Evolutionary conservation across 1,140 invertebrate genomes (phyloP).

Genomic region (Drosophila mayri): DNA sequence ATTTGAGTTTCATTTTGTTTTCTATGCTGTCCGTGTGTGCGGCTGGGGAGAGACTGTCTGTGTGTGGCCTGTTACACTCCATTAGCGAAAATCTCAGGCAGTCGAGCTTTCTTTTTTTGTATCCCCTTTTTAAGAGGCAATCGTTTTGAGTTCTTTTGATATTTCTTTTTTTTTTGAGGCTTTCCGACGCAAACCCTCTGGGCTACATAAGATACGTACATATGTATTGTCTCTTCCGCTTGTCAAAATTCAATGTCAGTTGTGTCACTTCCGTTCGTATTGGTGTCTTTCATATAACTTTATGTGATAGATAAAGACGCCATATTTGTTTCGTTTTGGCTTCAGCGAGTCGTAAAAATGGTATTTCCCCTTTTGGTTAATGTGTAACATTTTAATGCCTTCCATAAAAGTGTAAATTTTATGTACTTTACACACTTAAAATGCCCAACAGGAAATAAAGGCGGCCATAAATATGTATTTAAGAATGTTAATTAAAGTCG

Average conservation of each 20-base stretch:
- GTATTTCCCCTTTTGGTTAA: conserved; percentile 36
- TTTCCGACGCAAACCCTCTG: background rate
- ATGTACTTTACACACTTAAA: conserved; percentile 24
- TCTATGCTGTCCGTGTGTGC: conserved; percentile 26
- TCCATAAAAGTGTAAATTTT: conserved; percentile 45
- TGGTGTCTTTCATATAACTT: conserved; percentile 27
- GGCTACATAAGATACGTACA: conserved; percentile 6
- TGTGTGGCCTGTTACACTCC: conserved; percentile 74
- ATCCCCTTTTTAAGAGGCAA: conserved; percentile 54
- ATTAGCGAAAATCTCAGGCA: conserved; percentile 72
- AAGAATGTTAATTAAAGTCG: conserved; percentile 30
- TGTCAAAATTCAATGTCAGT: conserved; percentile 83
- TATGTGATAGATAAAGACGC: conserved; percentile 35
- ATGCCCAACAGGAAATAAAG: conserved; percentile 26
- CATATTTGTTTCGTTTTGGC: conserved; percentile 54
- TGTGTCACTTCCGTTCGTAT: conserved; percentile 47
- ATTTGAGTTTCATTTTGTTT: conserved; percentile 83
- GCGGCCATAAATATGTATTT: conserved; percentile 32
- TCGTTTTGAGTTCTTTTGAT: conserved; percentile 19
- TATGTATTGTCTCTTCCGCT: conserved; percentile 46
- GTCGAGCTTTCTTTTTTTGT: conserved; percentile 79
- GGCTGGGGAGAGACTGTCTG: conserved; percentile 23
- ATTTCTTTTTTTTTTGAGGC: conserved; percentile 38
- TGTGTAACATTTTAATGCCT: conserved; percentile 29
- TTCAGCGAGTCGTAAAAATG: conserved; percentile 54